Evolutionary conservation across 2,113 vertebrate genomes (phyloP), one percentile per base, ranked within the genome.

Genomic region (Propithecus coquereli): DNA sequence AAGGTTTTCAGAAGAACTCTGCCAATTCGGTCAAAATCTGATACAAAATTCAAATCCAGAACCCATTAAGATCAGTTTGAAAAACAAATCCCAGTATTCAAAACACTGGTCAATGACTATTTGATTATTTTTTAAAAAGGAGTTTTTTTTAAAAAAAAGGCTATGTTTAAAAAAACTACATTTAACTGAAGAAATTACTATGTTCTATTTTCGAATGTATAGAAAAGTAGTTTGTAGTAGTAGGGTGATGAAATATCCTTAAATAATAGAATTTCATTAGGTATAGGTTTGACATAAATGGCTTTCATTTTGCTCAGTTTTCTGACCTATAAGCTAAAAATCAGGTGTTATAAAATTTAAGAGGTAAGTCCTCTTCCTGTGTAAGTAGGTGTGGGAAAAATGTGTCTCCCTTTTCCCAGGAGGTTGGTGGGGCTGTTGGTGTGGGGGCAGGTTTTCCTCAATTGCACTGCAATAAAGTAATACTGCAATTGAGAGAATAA

Each of bases 191-290:
- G 47, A 80, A 71, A 43, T 45, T 81, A 25, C 2, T 50, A 2
- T 71, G 27, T 71, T 68, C 63, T 80, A 57, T 54, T 71, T 92
- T 73, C 47, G 16, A 22, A 63, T 90, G 20, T 82, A 22, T 52
- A 85, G 85, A 66, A 92, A 84, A 95, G 20, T 71, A 45, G 22
- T 88, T 95, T 84, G 22, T 34, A 47, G n/a, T 54, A 83, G 30
- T 43, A 83, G 25, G 63, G 32, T 93, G 68, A 71, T 87, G 86
- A 97, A 95, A 91, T 70, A 50, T 17, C 6, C 14, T 94, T 95
- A 86, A 83, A 66, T 94, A 84, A 93, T 47, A 73, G 66, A 91
- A 95, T 94, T 92, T 94, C 63, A 71, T 87, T 95, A 91, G 10
- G 43, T 70, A 54, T 80, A 79, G 23, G 12, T 80, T 68, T 96